Base-by-base conservation (phyloP, 2,888 invertebrate genomes). In the Phengaris arion region DNA sequence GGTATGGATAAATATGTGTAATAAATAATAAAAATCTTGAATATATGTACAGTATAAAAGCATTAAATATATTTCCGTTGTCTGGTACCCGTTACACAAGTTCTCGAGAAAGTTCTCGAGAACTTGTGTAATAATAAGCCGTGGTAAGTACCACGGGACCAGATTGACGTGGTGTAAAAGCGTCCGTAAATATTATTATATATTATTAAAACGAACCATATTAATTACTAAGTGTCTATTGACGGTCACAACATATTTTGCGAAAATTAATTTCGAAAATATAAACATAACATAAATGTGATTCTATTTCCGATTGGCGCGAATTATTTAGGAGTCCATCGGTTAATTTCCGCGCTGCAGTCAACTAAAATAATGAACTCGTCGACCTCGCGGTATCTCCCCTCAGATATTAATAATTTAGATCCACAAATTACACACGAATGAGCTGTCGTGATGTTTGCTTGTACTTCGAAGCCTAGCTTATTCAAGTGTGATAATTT, bases 281-380 rank as follows among this genome's bases (percentile, higher is more conserved):
- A 10, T 6, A 35, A 64, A 35, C 59, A 59, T 45, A 35, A 64
- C 35, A 64, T 64, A 64, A 64, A 35, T 45, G 64, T 12, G 64
- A 64, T 64, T 64, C 64, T 64, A 64, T 64, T 64, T 64, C 35
- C 35, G 64, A 64, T 64, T 12, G 45, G 35, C 35, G 64, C 13
- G 64, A 12, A 64, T 64, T 64, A 64, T 64, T 64, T 64, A 64
- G 64, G 64, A 64, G 64, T 45, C 35, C 35, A 45, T 45, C 64
- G 35, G 64, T 12, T 52, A 72, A 72, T 72, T 54, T 72, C 72
- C 72, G 15, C 10, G 15, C 15, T 22, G 51, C 72, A 52, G 52
- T 54, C 54, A 72, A 54, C 52, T 54, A 72, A 72, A 72, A 72
- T 72, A 54, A 72, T 54, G 51, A 72, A 52, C 72, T 12, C 35